Evolutionary conservation across 2,888 invertebrate genomes (phyloP), one percentile per base, ranked within the genome.

Genomic region (Calliphora vomitoria): DNA sequence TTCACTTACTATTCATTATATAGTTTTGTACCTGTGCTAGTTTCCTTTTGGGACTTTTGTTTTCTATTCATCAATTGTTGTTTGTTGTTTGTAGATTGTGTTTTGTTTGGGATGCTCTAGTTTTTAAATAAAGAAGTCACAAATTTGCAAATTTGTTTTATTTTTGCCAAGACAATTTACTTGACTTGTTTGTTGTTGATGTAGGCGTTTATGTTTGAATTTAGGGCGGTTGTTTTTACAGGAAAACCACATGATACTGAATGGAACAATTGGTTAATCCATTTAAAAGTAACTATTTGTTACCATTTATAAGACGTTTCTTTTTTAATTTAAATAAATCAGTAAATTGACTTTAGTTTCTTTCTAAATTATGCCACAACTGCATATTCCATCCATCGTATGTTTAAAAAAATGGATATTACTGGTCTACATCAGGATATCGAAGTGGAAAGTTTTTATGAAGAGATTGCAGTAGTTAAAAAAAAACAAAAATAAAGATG

Each of bases 41-140:
- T 44, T 66, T 55, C 8, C 31, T 47, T 71, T 53, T 50, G 10
- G 18, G 41, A 83, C 75, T 87, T 87, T 87, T 81, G 58, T 69
- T 86, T 86, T 80, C 71, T 35, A n/a, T 83, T 71, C 25, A 13
- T 44, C 25, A 66, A 66, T 6, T 55, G 25, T 44, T 44, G 41
- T 41, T 6, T 55, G 25, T 44, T 44, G 41, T 41, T 62, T 66
- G 15, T 13, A 13, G 53, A 11, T 50, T 18, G 10, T 74, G 41
- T 80, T 69, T 82, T 79, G 74, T 79, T 79, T 35, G 47, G 0
- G 2, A 18, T 75, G 82, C 74, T 86, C 86, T 79, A 78, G 38
- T 74, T 82, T 66, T 58, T 5, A 31, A 20, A 62, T 15, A 44
- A 68, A n/a, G 13, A 47, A 55, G 25, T 41, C n/a, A 66, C 2